Evolutionary conservation across 2,888 invertebrate species (phyloP), one percentile per base, ranked within the genome.

Genomic region (Mythimna loreyi): DNA sequence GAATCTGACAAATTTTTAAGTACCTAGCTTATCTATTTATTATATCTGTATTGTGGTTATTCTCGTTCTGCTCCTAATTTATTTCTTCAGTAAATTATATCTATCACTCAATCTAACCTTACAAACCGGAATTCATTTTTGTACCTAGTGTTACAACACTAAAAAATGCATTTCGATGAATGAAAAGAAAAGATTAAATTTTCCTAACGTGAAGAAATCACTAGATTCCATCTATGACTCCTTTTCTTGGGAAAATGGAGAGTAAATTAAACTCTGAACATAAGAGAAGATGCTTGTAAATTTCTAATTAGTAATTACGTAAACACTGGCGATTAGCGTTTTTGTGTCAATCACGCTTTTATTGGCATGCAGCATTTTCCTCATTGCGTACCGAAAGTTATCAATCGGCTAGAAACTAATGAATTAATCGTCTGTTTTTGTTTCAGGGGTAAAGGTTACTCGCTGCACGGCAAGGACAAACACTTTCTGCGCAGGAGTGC

Each of bases 401-500:
- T 73, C 63, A 74, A 78, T 73, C 67, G 69, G 45, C 30, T 49
- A 57, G 60, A 69, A 52, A n/a, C 30, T 60, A 81, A 80, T 74
- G 64, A 78, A 73, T 56, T 67, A 70, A 70, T 70, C 69, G 52
- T 68, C 55, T 62, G 72, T 83, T 85, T 87, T 83, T 85, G 76
- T 88, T 86, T 89, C 88, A 93, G 91, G 92, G 93, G 83, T 87
- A 93, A 91, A 91, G 92, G 91, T 88, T 86, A 88, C 75, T 74
- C 83, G 87, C 87, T 88, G 87, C 88, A 81, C 80, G 84, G 83
- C 94, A 95, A 96, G 95, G 95, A 94, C 95, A 93, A 89, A 91
- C 92, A 89, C 92, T 94, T 94, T 95, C 94, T 94, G 93, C 94
- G 94, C 94, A 93, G 93, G 94, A 92, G 90, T 89, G 76, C 88